Evolutionary conservation across 2,113 vertebrate genomes (phyloP).

Genomic region (Syngnathus floridae): DNA sequence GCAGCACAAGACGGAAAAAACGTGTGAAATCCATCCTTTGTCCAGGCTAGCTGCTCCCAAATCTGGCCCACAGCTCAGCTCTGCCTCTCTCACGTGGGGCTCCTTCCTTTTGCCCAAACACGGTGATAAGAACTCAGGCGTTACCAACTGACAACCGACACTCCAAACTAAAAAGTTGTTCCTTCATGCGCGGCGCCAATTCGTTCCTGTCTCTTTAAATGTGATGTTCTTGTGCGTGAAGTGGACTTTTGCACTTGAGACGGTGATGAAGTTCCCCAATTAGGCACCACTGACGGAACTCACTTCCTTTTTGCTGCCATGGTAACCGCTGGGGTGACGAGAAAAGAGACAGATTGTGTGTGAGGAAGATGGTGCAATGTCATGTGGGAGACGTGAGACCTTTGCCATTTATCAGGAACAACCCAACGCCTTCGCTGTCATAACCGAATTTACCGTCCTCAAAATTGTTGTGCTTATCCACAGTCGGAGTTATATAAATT

Average conservation of each 20-base stretch:
- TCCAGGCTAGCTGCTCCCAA: neutral
- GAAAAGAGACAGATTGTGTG: slow-evolving; percentile 53
- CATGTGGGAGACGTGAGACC: slow-evolving; percentile 30
- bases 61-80: slow-evolving; percentile 32
- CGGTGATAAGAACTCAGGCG: slow-evolving; percentile 26
- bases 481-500: neutral
- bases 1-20: neutral
- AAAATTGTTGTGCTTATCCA: neutral
- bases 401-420: slow-evolving; percentile 33
- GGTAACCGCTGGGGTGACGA: slow-evolving; percentile 26
- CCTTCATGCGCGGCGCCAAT: neutral
- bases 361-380: slow-evolving; percentile 9
- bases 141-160: slow-evolving; percentile 30
- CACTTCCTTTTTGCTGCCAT: slow-evolving; percentile 49
- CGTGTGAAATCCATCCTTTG: neutral
- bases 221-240: neutral
- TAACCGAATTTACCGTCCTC: slow-evolving; percentile 14
- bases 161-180: slow-evolving; percentile 13
- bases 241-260: neutral
- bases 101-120: slow-evolving; percentile 56
- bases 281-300: slow-evolving; percentile 32
- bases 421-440: slow-evolving; percentile 6
- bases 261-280: slow-evolving; percentile 17
- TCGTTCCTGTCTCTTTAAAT: neutral
- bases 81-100: slow-evolving; percentile 18